These are phyloP conservation scores for Coenonympha glycerion DNA, from an alignment of 2,888 invertebrate species.

Conservation along the genomic window DNA sequence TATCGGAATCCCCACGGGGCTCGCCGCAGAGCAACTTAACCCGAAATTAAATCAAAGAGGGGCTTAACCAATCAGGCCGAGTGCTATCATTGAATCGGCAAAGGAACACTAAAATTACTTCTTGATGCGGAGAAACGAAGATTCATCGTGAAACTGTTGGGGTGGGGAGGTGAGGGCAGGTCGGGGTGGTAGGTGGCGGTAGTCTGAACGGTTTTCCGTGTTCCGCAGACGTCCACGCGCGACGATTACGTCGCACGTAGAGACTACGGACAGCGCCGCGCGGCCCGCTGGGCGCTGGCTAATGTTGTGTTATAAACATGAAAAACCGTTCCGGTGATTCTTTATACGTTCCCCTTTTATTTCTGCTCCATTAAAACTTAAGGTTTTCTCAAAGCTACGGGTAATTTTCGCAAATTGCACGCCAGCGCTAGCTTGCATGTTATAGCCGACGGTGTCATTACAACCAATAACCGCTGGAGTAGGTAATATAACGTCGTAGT, in stretches of 20 bases:
- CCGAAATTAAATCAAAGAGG: slow-evolving; percentile 76
- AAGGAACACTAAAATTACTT: slow-evolving; percentile 77
- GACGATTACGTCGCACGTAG: slow-evolving; percentile 68
- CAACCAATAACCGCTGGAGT: too few relatives aligned
- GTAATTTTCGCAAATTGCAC: not conserved
- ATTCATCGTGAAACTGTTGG: slow-evolving; percentile 76
- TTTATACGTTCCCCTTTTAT: slow-evolving; percentile 52
- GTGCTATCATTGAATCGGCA: slow-evolving; percentile 76
- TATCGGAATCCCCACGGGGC: slow-evolving; percentile 59
- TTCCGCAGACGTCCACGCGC: slow-evolving; percentile 62
- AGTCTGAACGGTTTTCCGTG: slow-evolving; percentile 76
- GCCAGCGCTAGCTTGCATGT: too few relatives aligned
- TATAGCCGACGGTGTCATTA: too few relatives aligned
- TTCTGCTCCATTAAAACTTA: slow-evolving; percentile 13
- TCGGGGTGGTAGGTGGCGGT: slow-evolving; percentile 45
- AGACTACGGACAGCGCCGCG: slow-evolving; percentile 48
- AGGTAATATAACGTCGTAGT: too few relatives aligned
- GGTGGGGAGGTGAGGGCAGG: slow-evolving; percentile 39
- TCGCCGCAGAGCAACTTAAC: slow-evolving; percentile 69
- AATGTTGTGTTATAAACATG: slow-evolving; percentile 71
- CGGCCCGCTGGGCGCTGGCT: slow-evolving; percentile 57
- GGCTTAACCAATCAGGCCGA: slow-evolving; percentile 74
- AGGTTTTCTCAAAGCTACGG: not conserved
- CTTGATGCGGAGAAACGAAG: slow-evolving; percentile 76
- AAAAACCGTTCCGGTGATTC: slow-evolving; percentile 71